Evolutionary conservation across 2,797 vertebrate genomes (phyloP).

Genomic region (Mastacembelus armatus): DNA sequence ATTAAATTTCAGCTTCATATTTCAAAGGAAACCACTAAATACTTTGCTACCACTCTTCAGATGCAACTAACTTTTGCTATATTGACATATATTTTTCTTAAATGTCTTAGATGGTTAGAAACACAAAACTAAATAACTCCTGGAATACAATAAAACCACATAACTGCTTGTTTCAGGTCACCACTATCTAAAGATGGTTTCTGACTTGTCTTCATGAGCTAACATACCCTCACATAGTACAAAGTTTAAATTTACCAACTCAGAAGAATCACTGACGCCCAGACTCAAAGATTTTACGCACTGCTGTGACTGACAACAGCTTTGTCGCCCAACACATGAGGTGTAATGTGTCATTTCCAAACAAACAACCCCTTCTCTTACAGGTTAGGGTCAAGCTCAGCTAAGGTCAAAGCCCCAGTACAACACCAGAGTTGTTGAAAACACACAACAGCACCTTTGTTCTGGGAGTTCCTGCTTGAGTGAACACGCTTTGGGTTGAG

Average conservation of each 20-base stretch:
- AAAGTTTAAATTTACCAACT: background rate
- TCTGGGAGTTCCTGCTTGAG: conserved; percentile 61
- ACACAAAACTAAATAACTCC: background rate
- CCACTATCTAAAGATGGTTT: background rate
- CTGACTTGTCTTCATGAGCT: background rate
- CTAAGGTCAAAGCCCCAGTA: conserved; percentile 67
- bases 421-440: conserved; percentile 64
- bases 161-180: background rate
- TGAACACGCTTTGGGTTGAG: conserved; percentile 69
- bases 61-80: background rate
- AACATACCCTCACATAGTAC: background rate
- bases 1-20: background rate
- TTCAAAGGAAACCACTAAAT: background rate
- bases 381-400: conserved; percentile 66
- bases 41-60: background rate
- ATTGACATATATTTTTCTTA: too few species aligned
- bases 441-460: conserved; percentile 78
- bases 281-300: background rate
- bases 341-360: conserved; percentile 74
- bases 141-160: background rate
- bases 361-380: conserved; percentile 72
- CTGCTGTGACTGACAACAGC: conserved; percentile 59
- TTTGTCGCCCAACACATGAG: conserved; percentile 67
- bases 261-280: background rate
- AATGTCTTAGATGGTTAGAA: too few species aligned